Evolutionary conservation across 2,797 vertebrate species (phyloP).

Genomic region (Myotis daubentonii): DNA sequence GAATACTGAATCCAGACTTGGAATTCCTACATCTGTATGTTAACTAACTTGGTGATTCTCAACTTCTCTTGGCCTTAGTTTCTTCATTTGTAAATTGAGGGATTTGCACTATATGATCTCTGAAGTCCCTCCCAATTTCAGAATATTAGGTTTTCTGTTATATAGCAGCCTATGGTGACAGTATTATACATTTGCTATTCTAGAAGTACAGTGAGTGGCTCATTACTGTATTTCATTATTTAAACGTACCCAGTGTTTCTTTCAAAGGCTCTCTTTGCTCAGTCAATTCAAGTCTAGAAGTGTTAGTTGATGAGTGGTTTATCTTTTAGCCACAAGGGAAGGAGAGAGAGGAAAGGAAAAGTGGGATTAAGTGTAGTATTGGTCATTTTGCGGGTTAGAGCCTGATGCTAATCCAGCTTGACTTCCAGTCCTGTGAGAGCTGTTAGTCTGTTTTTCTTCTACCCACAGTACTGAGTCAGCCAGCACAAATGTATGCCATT

Average conservation of each 20-base stretch:
- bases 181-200: neutral
- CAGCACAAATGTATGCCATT: no score
- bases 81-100: neutral
- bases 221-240: neutral
- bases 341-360: no score
- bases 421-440: accelerated
- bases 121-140: neutral
- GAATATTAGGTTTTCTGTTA: neutral
- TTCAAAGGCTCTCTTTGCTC: neutral
- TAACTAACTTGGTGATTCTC: neutral
- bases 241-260: neutral
- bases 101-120: neutral
- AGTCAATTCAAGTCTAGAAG: neutral
- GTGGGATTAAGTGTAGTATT: neutral
- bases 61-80: neutral
- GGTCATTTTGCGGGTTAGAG: neutral
- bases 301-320: neutral
- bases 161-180: neutral
- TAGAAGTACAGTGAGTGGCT: neutral
- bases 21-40: neutral
- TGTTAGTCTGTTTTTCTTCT: neutral
- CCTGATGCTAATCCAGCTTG: neutral
- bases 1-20: neutral
- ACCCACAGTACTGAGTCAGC: no score
- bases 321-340: neutral